These are phyloP conservation scores for Troilus luridus DNA, from an alignment of 2,888 invertebrate genomes.

Conservation along the genomic window DNA sequence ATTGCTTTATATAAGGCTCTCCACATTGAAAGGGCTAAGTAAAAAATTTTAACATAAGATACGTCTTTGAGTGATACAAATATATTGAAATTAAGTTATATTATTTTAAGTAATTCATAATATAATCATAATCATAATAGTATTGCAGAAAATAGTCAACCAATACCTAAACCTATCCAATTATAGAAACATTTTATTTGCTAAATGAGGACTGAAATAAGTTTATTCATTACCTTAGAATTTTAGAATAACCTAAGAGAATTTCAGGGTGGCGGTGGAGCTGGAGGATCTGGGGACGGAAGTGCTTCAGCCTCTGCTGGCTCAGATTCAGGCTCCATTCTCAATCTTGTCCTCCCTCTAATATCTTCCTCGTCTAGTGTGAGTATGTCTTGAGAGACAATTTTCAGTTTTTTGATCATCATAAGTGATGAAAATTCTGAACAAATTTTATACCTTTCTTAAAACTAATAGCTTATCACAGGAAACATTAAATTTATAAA, in stretches of 20 bases:
- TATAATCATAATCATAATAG: not conserved
- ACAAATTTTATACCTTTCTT: not conserved
- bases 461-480: not conserved
- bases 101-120: not conserved
- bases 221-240: not conserved
- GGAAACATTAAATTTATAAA: not conserved
- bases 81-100: not conserved
- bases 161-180: not conserved
- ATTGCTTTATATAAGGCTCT: too few relatives aligned
- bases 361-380: conserved; percentile 62
- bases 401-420: not conserved
- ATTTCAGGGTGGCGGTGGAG: conserved; percentile 56
- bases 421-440: not conserved
- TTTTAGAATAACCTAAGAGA: not conserved
- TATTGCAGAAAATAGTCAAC: not conserved
- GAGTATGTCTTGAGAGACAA: not conserved
- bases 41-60: not conserved
- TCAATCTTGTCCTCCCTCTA: conserved; percentile 65
- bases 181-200: not conserved
- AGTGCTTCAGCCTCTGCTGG: conserved; percentile 60
- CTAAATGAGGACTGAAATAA: not conserved
- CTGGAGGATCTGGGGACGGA: conserved; percentile 36
- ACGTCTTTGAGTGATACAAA: not conserved
- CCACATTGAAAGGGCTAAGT: too few relatives aligned
- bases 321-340: conserved; percentile 65